Conservation (phyloP, 2,888 invertebrate species). For the Catonia carolina region DNA sequence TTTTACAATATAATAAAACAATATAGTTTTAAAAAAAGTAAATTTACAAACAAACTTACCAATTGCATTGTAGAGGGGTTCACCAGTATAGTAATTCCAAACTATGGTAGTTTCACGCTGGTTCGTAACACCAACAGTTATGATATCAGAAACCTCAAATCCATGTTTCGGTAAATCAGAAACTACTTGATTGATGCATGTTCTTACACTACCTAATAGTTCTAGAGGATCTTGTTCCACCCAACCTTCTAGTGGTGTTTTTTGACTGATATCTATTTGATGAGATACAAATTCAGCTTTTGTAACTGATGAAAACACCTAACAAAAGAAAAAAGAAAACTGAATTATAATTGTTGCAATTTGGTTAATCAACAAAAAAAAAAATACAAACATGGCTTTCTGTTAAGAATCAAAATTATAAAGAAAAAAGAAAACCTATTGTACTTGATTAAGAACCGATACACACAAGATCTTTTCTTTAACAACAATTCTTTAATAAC, state of each 20-base stretch:
- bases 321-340: background rate
- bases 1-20: no score
- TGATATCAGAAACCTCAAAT: slow-evolving; percentile 50
- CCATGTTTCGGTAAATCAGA: slow-evolving; percentile 22
- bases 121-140: slow-evolving; percentile 89
- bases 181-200: slow-evolving; percentile 55
- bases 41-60: slow-evolving; percentile 53
- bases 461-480: no score
- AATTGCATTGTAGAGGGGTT: slow-evolving; percentile 90
- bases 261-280: slow-evolving; percentile 73
- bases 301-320: slow-evolving; percentile 25
- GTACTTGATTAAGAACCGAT: no score
- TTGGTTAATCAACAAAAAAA: no score
- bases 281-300: slow-evolving; percentile 45
- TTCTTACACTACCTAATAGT: slow-evolving; percentile 69
- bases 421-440: no score
- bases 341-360: no score
- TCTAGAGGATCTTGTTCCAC: slow-evolving; percentile 89
- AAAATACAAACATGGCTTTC: no score
- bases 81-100: slow-evolving; percentile 89
- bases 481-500: no score
- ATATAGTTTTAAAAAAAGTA: no score
- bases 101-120: slow-evolving; percentile 95
- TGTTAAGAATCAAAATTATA: no score
- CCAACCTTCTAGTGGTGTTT: slow-evolving; percentile 90